These are phyloP conservation scores for Heliconius ismenius DNA, from an alignment of 2,888 invertebrate genomes.

Conservation along the genomic window DNA sequence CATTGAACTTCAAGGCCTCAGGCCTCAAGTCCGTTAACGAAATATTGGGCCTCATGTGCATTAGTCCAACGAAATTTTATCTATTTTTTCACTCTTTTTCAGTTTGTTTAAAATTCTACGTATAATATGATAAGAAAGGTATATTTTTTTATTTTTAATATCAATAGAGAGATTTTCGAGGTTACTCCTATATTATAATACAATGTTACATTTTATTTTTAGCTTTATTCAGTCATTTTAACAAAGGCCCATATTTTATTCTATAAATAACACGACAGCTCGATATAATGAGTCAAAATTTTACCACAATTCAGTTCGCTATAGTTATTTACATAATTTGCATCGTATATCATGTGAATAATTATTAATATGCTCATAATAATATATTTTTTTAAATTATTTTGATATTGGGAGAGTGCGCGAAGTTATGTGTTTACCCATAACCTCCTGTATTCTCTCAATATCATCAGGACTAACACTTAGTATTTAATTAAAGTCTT, in stretches of 20 bases:
- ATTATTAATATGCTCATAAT: background rate
- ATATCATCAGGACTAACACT: background rate
- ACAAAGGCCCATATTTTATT: background rate
- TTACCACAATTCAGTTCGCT: background rate
- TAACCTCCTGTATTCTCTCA: background rate
- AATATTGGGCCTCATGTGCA: constrained; percentile 30
- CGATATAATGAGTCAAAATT: background rate
- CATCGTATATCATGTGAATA: background rate
- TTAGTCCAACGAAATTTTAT: background rate
- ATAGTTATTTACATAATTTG: too few species aligned
- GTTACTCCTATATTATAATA: background rate
- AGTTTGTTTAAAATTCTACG: too few species aligned
- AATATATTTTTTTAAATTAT: background rate
- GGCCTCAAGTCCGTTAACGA: constrained; percentile 29
- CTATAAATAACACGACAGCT: background rate
- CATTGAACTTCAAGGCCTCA: constrained; percentile 47
- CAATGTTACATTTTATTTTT: background rate
- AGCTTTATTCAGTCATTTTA: background rate
- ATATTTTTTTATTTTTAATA: too few species aligned
- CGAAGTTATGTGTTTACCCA: too few species aligned
- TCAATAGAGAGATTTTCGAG: background rate
- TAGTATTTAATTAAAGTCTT: too few species aligned
- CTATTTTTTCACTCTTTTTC: background rate
- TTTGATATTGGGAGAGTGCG: background rate
- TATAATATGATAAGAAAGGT: too few species aligned